Evolutionary conservation across 2,888 invertebrate species (phyloP).

Genomic region (Drosophila quinaria): DNA sequence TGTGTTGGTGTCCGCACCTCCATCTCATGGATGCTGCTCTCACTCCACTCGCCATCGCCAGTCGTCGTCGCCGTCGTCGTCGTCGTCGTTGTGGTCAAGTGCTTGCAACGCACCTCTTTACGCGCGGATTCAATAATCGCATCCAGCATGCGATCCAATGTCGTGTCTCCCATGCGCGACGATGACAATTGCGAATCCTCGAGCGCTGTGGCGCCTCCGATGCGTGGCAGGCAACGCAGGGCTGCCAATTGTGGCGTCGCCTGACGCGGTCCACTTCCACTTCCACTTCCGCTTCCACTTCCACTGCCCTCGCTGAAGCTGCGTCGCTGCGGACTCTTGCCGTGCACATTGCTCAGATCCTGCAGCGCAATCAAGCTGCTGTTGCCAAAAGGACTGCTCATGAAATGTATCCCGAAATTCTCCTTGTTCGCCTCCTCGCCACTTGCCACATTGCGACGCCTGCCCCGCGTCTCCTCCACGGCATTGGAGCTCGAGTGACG

Average conservation of each 20-base stretch:
- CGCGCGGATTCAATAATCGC: constrained; percentile 85
- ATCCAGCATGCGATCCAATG: constrained; percentile 85
- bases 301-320: constrained; percentile 74
- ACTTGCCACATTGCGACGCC: constrained; percentile 60
- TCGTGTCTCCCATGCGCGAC: constrained; percentile 85
- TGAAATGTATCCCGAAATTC: constrained; percentile 83
- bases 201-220: constrained; percentile 18
- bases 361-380: constrained; percentile 82
- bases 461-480: constrained; percentile 61
- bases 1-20: constrained; percentile 85
- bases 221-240: constrained; percentile 57
- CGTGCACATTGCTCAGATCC: constrained; percentile 83
- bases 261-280: constrained; percentile 73
- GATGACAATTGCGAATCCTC: constrained; percentile 79
- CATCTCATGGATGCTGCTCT: constrained; percentile 84
- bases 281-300: constrained; percentile 14
- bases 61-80: not conserved
- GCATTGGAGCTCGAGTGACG: constrained; percentile 82
- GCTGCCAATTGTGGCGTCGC: constrained; percentile 60
- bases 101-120: constrained; percentile 77
- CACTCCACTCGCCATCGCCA: constrained; percentile 63
- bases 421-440: constrained; percentile 84
- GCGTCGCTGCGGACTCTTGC: constrained; percentile 80
- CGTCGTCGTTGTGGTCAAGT: not conserved
- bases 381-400: constrained; percentile 82